Evolutionary conservation across 2,797 vertebrate genomes (phyloP), one percentile per base, ranked within the genome.

Genomic region (Sebastolobus alascanus): DNA sequence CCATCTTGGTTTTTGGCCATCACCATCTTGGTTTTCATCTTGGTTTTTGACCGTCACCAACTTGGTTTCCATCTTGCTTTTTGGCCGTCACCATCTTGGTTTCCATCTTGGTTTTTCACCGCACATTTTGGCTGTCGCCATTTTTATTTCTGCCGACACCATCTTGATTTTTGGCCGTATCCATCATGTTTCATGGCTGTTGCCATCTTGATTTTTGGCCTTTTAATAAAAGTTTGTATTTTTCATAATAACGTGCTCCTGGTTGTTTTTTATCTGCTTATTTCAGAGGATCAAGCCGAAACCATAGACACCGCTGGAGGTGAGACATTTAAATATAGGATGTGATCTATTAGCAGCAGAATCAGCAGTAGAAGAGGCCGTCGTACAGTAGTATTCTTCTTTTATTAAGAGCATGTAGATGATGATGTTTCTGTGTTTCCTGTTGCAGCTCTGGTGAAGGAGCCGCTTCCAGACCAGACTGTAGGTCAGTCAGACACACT

Each of bases 241-340:
- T 76, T 59, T 46, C 10, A 3, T 1, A 3, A 16, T 27, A 12
- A 29, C 25, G n/a, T 11, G 0, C 38, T 43, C 20, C 29, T 11
- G 2, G 10, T 37, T 12, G 11, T 22, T 31, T 22, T 35, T 5
- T 14, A 0, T 46, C 8, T 66, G 1, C 11, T 35, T 38, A 0
- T 75, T 29, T 71, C 86, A 94, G 93, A 86, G 0, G 79, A 85
- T 0, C 68, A 79, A 12, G 2, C 3, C 0, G 25, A 77, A 33
- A 0, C 66, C 33, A 93, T 95, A 2, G 94, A 95, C 91, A 86
- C 86, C 4, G 89, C 89, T 0, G 94, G 94, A 87, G 93, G 94
- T 95, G 84, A 90, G 89, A 12, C 3, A 1, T 50, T 68, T 4
- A 2, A 27, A 59, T 7, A 1, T 1, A 2, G 22, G 20, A 22